Evolutionary conservation across 1,140 invertebrate species (phyloP).

Genomic region (Drosophila pectinifera): DNA sequence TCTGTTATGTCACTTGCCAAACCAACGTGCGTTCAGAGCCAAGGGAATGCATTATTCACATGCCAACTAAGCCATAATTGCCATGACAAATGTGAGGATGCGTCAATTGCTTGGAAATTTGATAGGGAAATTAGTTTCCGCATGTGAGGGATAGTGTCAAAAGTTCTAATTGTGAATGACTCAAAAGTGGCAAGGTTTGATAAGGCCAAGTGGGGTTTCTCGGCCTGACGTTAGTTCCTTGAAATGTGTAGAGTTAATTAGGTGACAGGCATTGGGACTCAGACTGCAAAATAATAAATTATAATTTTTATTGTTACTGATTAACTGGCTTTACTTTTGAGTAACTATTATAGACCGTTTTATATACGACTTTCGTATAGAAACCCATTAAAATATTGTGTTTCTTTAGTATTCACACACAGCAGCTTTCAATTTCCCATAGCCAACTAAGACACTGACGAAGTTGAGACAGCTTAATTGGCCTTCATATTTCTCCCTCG

Average conservation of each 20-base stretch:
- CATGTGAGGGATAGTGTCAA: constrained; percentile 15
- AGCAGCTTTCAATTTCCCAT: neutral
- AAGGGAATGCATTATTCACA: constrained; percentile 7
- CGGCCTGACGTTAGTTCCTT: neutral
- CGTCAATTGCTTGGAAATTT: constrained; percentile 10
- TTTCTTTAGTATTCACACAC: neutral
- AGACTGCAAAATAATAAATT: neutral
- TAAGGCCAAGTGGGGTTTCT: neutral
- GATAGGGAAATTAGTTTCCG: constrained; percentile 16
- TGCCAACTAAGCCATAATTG: constrained; percentile 3
- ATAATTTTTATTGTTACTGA: no score
- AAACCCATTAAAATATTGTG: neutral
- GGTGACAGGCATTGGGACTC: neutral
- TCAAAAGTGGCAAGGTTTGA: neutral
- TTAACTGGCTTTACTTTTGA: no score
- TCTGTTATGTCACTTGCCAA: constrained; percentile 40
- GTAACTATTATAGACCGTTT: neutral
- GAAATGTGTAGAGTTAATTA: neutral
- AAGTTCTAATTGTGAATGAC: constrained; percentile 13
- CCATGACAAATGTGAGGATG: constrained; percentile 23
- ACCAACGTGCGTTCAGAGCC: neutral
- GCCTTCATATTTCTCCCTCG: constrained; percentile 27
- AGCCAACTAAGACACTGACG: neutral
- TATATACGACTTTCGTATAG: neutral
- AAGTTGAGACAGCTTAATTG: constrained; percentile 18